Evolutionary conservation across 2,113 vertebrate species (phyloP).

Genomic region (Marmota flaviventris): DNA sequence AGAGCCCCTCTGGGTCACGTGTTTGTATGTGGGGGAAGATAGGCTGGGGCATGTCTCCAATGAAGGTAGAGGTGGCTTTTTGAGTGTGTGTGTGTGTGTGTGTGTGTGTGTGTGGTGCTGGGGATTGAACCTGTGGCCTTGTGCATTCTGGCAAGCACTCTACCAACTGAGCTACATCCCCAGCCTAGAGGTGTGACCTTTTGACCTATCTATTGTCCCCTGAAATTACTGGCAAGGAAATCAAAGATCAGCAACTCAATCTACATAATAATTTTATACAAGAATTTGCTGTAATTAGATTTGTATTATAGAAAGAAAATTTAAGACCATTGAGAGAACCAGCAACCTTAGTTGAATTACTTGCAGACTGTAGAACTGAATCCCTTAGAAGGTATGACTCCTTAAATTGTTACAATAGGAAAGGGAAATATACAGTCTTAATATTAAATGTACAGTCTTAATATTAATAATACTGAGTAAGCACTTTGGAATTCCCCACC

Average conservation of each 20-base stretch:
- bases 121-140: no score
- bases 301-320: constrained; percentile 21
- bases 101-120: no score
- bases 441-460: not conserved
- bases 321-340: not conserved
- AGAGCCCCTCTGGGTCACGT: not conserved
- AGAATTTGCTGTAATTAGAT: not conserved
- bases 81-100: no score
- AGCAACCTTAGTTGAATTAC: not conserved
- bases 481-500: not conserved
- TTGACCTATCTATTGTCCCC: not conserved
- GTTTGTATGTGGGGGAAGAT: not conserved
- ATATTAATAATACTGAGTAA: not conserved
- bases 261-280: not conserved
- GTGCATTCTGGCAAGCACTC: no score
- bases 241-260: not conserved
- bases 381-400: not conserved
- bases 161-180: no score
- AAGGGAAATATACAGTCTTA: not conserved
- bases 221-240: not conserved
- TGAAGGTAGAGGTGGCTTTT: not conserved
- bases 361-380: not conserved
- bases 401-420: not conserved
- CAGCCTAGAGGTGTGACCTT: not conserved
- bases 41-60: not conserved